Evolutionary conservation across 2,888 invertebrate genomes (phyloP).

Genomic region (Flabesymbios commensalis): DNA sequence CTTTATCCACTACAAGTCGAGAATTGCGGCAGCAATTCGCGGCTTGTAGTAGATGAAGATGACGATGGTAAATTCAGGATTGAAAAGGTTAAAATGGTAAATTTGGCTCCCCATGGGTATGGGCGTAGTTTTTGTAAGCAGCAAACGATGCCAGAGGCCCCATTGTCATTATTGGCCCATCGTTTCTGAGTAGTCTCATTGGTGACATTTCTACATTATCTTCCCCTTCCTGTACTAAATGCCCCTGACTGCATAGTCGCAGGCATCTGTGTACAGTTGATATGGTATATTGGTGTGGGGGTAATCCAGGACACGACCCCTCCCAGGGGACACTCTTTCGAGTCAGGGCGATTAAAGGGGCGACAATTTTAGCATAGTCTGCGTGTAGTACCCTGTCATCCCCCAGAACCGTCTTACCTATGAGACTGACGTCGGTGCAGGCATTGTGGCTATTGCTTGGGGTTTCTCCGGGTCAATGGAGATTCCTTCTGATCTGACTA

Average conservation of each 20-base stretch:
- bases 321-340: slow-evolving; percentile 3
- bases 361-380: slow-evolving; percentile 11
- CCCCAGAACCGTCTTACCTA: slow-evolving; percentile 16
- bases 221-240: slow-evolving; percentile 5
- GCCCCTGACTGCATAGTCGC: neutral
- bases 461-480: slow-evolving; percentile 24
- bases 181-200: neutral
- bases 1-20: too few relatives aligned
- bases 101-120: slow-evolving; percentile 8
- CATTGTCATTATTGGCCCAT: slow-evolving; percentile 6
- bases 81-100: slow-evolving; percentile 1
- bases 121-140: neutral
- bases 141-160: neutral
- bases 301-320: slow-evolving; percentile 11
- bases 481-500: slow-evolving; percentile 23
- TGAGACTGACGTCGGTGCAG: neutral
- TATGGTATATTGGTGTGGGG: slow-evolving; percentile 1
- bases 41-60: too few relatives aligned
- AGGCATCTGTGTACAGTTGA: neutral
- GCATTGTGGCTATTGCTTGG: slow-evolving; percentile 3
- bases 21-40: too few relatives aligned
- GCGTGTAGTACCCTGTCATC: slow-evolving; percentile 18
- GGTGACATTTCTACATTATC: neutral
- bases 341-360: slow-evolving; percentile 5
- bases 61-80: too few relatives aligned